These are phyloP conservation scores for Dryococelus australis DNA, from an alignment of 2,888 invertebrate species.

Conservation along the genomic window DNA sequence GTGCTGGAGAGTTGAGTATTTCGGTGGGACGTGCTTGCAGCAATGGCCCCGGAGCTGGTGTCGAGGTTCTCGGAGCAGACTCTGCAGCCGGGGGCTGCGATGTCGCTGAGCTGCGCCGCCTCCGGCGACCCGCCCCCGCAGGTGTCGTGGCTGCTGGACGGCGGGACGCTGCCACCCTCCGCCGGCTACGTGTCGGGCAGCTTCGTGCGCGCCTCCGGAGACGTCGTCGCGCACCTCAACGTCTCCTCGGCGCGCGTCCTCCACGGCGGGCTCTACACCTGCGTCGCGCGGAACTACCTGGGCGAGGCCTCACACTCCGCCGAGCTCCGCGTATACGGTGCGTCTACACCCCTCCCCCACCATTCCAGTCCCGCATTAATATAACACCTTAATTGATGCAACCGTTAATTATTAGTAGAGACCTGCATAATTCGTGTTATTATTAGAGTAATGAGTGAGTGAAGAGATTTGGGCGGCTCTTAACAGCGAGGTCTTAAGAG, in stretches of 20 bases:
- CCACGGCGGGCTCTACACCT: constrained; percentile 64
- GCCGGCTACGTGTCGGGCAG: constrained; percentile 52
- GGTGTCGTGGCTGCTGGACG: constrained; percentile 80
- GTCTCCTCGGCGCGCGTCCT: constrained; percentile 78
- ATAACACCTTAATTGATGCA: neutral
- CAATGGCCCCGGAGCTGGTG: constrained; percentile 81
- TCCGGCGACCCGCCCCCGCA: constrained; percentile 86
- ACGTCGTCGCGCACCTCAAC: constrained; percentile 84
- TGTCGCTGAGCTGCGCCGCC: constrained; percentile 86
- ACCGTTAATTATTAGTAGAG: neutral
- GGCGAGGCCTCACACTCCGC: constrained; percentile 60
- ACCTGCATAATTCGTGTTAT: too few relatives aligned
- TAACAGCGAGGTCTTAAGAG: too few relatives aligned
- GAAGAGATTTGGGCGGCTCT: too few relatives aligned
- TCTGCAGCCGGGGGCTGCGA: constrained; percentile 59
- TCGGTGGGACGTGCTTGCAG: constrained; percentile 65
- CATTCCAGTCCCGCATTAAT: neutral
- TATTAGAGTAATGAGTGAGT: too few relatives aligned
- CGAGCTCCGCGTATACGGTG: constrained; percentile 62
- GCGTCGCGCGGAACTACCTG: constrained; percentile 61
- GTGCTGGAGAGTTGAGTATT: too few relatives aligned
- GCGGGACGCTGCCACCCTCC: constrained; percentile 54
- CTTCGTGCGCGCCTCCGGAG: constrained; percentile 57
- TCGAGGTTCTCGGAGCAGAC: constrained; percentile 80
- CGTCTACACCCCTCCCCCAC: constrained; percentile 42